Conservation (phyloP, 2,888 invertebrate genomes). For the Andrena flavipes region DNA sequence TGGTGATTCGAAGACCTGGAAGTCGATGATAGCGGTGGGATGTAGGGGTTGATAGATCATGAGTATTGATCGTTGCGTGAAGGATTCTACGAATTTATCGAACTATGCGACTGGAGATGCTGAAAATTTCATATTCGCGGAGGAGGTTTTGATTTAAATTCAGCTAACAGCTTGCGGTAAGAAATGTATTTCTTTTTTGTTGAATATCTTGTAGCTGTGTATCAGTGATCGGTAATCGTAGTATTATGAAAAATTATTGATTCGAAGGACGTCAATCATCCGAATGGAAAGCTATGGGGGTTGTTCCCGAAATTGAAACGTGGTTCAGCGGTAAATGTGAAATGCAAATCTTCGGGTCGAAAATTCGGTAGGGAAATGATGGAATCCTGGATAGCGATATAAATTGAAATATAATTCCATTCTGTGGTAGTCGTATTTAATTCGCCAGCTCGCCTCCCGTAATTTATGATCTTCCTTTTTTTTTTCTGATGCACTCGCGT, state of each 20-base stretch:
- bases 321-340: conserved; percentile 39
- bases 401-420: conserved; percentile 45
- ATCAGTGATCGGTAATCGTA: background rate
- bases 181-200: too few relatives aligned
- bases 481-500: background rate
- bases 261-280: background rate
- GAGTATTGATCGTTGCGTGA: background rate
- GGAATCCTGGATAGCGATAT: conserved; percentile 19
- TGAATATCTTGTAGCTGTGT: too few relatives aligned
- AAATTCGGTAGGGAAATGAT: conserved; percentile 35
- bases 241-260: conserved; percentile 9
- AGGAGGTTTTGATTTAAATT: background rate
- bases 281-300: conserved; percentile 17
- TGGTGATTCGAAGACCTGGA: conserved; percentile 3
- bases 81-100: too few relatives aligned
- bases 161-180: background rate
- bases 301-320: conserved; percentile 9
- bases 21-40: background rate
- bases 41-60: background rate
- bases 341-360: conserved; percentile 42
- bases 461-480: conserved; percentile 30
- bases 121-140: background rate
- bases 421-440: conserved; percentile 13
- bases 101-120: too few relatives aligned
- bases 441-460: conserved; percentile 8